Evolutionary conservation across 2,888 invertebrate species (phyloP), one percentile per base, ranked within the genome.

Genomic region (Spicauda simplicius): DNA sequence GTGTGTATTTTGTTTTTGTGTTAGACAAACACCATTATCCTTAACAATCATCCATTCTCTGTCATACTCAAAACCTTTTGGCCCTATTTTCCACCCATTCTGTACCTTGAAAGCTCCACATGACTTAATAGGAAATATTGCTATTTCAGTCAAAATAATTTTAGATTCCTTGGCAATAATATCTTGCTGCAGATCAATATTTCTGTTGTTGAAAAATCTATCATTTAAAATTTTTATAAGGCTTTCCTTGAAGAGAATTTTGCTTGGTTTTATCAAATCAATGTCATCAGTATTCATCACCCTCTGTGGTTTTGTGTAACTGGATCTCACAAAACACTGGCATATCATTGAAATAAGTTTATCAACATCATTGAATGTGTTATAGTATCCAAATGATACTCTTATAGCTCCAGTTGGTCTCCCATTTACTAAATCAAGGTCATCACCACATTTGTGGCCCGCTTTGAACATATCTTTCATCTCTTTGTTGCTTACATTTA

Each of bases 21-120:
- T 98, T 63, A 99, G 87, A 69, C 97, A 96, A 70, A 97, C 95
- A 16, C 98, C 98, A 77, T 95, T 94, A 10, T 95, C 94, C 77
- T 96, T 97, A 8, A 98, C 94, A 70, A 99, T 96, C 97, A 99
- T 98, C 98, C 98, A 99, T 80, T 97, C 95, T 73, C 99, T 94
- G 86, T 99, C 99, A 84, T 96, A 98, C 78, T 96, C 94, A 41
- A 99, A 94, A 0, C 99, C 99, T 77, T 95, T 96, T 0, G 87
- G 77, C 12, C 96, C 96, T 64, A 99, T 85, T 69, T 93, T 91
- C 98, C 99, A 99, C 8, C 92, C 84, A 11, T 85, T 79, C 41
- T 80, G 78, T 30, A 97, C 94, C 89, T 96, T 95, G 78, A 96
- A 96, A 8, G 96, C 95, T 0, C 95, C 97, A 86, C 98, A 98